Percentiles rank a stretch among this genome's conserved stretches.
Conservation (phyloP, 1,140 invertebrate genomes). For the Cotesia typhae region DNA sequence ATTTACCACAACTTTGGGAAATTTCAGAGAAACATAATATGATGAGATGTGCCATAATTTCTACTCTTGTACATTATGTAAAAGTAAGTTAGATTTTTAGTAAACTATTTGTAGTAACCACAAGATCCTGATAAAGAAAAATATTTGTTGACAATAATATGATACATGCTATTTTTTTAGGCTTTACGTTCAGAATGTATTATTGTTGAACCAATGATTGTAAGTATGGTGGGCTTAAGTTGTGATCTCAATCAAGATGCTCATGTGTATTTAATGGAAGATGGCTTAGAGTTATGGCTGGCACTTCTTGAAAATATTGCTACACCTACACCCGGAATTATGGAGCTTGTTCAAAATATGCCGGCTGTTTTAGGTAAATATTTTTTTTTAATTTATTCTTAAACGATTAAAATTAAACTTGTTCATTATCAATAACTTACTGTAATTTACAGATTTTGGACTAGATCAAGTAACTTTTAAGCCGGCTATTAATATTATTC, state of each 20-base stretch:
- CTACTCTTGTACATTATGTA: constrained; percentile 83
- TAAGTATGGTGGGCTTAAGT: constrained; percentile 80
- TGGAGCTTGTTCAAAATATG: constrained; percentile 81
- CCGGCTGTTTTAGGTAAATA: constrained; percentile 77
- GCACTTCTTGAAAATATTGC: constrained; percentile 82
- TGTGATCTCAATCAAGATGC: constrained; percentile 82
- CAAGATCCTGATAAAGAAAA: neutral
- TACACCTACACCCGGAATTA: constrained; percentile 67
- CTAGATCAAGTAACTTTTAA: constrained; percentile 68
- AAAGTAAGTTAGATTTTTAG: constrained; percentile 66
- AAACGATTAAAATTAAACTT: constrained; percentile 22
- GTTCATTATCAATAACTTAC: constrained; percentile 35
- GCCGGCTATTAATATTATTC: constrained; percentile 80
- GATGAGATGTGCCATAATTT: constrained; percentile 90
- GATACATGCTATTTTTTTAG: constrained; percentile 56
- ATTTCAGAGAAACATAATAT: constrained; percentile 89
- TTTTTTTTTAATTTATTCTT: constrained; percentile 34
- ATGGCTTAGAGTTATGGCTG: constrained; percentile 90
- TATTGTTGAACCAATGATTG: constrained; percentile 73
- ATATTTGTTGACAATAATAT: constrained; percentile 1
- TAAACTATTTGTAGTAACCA: neutral
- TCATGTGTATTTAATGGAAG: constrained; percentile 90
- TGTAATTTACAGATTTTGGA: constrained; percentile 78
- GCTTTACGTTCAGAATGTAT: constrained; percentile 71
- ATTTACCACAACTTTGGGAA: constrained; percentile 87